Conservation (phyloP, 2,888 invertebrate species). For the Andrena chrysosceles region DNA sequence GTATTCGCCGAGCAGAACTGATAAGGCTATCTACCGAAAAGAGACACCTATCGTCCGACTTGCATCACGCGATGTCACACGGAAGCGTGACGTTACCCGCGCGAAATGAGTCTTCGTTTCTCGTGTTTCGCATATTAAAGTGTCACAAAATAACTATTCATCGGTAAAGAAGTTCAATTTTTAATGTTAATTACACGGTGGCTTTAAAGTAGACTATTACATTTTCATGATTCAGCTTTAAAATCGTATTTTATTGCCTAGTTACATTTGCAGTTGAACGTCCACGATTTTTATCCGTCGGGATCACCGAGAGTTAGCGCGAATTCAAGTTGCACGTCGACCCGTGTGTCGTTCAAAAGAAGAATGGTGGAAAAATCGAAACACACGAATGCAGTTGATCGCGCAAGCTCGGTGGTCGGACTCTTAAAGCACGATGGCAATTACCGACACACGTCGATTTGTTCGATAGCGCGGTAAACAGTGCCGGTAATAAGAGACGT, state of each 20-base stretch:
- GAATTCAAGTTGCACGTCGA: constrained; percentile 4
- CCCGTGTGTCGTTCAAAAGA: not conserved
- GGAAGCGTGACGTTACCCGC: not conserved
- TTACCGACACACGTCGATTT: constrained; percentile 12
- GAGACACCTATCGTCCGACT: constrained; percentile 1
- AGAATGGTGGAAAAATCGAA: not conserved
- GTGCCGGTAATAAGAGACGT: not conserved
- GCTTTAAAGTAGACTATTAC: not conserved
- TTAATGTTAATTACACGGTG: not conserved
- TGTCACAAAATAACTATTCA: not conserved
- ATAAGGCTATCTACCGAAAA: not conserved
- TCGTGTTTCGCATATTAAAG: not conserved
- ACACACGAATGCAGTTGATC: not conserved
- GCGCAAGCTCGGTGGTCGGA: constrained; percentile 2
- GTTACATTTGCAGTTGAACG: not conserved
- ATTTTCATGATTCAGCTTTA: not conserved
- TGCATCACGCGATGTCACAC: constrained; percentile 13
- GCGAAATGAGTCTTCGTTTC: too few relatives aligned
- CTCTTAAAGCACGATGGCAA: not conserved
- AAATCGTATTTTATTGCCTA: not conserved
- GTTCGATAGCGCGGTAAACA: constrained; percentile 11
- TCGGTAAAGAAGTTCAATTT: not conserved
- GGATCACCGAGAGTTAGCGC: not conserved
- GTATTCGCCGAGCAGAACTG: not conserved
- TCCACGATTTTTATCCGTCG: not conserved